phyloP scores from a whole-genome alignment of 35 echinoderm and acorn worm species.

The Ptychodera flava region DNA sequence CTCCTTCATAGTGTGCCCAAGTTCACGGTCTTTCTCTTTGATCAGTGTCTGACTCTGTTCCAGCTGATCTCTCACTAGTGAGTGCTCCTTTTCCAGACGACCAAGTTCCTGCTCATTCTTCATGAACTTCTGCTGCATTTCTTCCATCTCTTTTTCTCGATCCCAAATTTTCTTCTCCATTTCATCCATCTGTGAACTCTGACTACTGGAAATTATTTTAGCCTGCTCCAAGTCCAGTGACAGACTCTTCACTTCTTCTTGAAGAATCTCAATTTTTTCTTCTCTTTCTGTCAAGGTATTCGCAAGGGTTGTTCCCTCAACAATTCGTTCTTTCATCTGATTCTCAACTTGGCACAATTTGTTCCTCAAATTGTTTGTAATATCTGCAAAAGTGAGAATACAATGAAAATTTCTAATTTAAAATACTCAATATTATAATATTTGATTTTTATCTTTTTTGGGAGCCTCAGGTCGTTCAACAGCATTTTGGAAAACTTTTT shows the following conservation, averaged over 20 bases:
- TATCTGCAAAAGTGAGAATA: too few species aligned
- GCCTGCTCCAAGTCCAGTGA: constrained; percentile 7
- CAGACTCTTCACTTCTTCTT: constrained; percentile 8
- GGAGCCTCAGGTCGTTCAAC: too few species aligned
- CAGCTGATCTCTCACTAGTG: constrained; percentile 7
- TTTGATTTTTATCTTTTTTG: too few species aligned
- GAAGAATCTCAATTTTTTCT: constrained; percentile 5
- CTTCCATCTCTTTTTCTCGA: background rate
- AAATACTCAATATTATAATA: too few species aligned
- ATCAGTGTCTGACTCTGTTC: background rate
- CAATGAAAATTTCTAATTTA: too few species aligned
- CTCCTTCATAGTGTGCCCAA: constrained; percentile 20
- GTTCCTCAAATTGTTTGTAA: background rate
- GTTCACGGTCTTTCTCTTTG: constrained; percentile 18
- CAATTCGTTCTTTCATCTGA: background rate
- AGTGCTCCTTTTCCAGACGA: constrained; percentile 33
- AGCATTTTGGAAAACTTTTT: too few species aligned
- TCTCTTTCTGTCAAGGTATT: background rate
- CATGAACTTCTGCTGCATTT: constrained; percentile 23
- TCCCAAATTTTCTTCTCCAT: constrained; percentile 4
- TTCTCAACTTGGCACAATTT: background rate
- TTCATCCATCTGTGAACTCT: constrained; percentile 13
- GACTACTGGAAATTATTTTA: background rate
- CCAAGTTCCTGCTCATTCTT: constrained; percentile 33
- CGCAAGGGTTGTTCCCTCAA: background rate